phyloP scores from a whole-genome alignment of 2,888 invertebrate genomes.

The Belgica antarctica region DNA sequence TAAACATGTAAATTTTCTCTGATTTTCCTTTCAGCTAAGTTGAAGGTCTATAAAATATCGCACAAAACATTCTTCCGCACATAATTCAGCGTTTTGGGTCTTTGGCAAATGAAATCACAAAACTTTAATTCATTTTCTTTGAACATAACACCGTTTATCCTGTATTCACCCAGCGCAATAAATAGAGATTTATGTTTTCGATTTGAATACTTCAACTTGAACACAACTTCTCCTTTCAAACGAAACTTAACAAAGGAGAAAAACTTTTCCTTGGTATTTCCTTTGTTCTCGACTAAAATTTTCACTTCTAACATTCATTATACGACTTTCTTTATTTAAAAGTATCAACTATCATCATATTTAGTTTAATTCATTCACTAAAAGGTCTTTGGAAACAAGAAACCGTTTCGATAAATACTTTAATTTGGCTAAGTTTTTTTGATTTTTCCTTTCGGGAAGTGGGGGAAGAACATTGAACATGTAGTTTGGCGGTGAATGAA shows the following conservation, averaged over 20 bases:
- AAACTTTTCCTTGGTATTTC: constrained; percentile 1
- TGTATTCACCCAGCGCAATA: constrained; percentile 3
- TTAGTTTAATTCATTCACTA: neutral
- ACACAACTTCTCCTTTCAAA: neutral
- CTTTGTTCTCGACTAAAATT: neutral
- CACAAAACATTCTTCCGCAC: neutral
- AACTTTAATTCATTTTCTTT: neutral
- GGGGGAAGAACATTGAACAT: too few species aligned
- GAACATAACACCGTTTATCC: constrained; percentile 7
- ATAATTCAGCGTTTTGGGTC: neutral
- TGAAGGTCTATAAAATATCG: constrained; percentile 16
- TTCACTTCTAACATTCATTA: constrained; percentile 28
- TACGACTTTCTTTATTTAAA: constrained; percentile 24
- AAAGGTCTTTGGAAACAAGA: constrained; percentile 25
- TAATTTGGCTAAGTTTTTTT: constrained; percentile 4
- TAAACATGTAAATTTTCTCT: constrained; percentile 40
- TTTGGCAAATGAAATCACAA: neutral
- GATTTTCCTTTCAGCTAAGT: constrained; percentile 13
- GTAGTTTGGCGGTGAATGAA: too few species aligned
- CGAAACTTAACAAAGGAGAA: constrained; percentile 9
- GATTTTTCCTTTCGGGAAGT: too few species aligned
- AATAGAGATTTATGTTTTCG: neutral
- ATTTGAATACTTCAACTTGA: neutral
- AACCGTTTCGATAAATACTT: constrained; percentile 13
- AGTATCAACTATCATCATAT: constrained; percentile 16